Evolutionary conservation across 2,113 vertebrate genomes (phyloP), one percentile per base, ranked within the genome.

Genomic region (Porphyrio hochstetteri): DNA sequence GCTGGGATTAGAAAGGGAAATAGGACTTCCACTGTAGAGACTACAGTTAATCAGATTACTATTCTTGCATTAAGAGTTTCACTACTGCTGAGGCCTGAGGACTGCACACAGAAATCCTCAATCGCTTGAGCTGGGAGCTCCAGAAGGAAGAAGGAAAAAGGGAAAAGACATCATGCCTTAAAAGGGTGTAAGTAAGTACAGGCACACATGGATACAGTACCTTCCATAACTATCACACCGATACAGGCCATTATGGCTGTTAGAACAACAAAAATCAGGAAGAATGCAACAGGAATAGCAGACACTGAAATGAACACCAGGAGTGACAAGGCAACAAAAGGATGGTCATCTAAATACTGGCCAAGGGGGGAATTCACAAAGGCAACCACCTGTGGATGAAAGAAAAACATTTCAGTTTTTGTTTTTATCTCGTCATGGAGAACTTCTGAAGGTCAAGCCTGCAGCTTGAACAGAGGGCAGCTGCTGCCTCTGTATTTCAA

Each of bases 161-260:
- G 17, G 31, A n/a, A 46, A 56, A 55, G 52, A 33, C 3, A 14
- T 48, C 5, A 63, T 64, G 70, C 16, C 14, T 77, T 56, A 48
- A 74, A 59, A 88, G 27, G n/a, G 21, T 88, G 1, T 6, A 81
- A 24, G 18, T 46, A 38, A 56, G 12, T n/a, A 21, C 3, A n/a
- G 19, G 20, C 38, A 70, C 4, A 33, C 48, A 50, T 13, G 36
- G 71, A 59, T 17, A 79, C 21, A 88, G 77, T 98, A 99, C 99
- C 98, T 98, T 99, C 98, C 90, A 99, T 90, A 86, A 99, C 95
- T 83, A 99, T 91, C 91, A 99, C 98, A 42, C 98, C 98, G 2
- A 98, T 78, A 16, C 97, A 98, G 12, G 98, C 97, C 74, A 98
- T 96, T n/a, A 98, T 16, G 27, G 96, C 85, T 52, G 98, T 98